Evolutionary conservation across 2,888 invertebrate genomes (phyloP).

Genomic region (Halictus quadricinctus): DNA sequence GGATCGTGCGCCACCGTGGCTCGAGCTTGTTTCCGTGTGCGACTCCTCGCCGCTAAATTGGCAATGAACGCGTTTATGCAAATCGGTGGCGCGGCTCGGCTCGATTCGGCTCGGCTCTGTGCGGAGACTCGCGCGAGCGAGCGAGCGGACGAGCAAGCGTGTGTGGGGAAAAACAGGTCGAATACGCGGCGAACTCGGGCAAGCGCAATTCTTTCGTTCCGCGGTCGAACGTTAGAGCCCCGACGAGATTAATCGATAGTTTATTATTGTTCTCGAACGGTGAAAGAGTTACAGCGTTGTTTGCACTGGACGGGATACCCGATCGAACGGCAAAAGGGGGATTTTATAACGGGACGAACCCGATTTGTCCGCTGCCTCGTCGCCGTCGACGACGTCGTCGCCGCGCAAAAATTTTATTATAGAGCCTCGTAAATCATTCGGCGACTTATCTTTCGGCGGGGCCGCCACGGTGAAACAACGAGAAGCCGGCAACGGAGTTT

Average conservation of each 20-base stretch:
- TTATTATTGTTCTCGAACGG: slow-evolving; percentile 14
- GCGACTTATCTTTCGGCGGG: background rate
- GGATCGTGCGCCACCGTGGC: slow-evolving; percentile 39
- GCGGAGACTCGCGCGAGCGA: slow-evolving; percentile 3
- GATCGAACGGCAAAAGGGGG: slow-evolving; percentile 13
- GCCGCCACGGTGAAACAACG: background rate
- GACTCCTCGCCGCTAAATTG: slow-evolving; percentile 48
- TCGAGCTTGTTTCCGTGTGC: slow-evolving; percentile 47
- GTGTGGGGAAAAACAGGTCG: slow-evolving; percentile 28
- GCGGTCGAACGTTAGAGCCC: slow-evolving; percentile 5
- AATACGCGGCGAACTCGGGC: slow-evolving; percentile 1
- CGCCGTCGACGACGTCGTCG: slow-evolving; percentile 22
- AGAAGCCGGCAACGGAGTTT: background rate
- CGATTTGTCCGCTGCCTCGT: slow-evolving; percentile 2
- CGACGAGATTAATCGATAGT: slow-evolving; percentile 41
- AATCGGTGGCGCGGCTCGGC: slow-evolving; percentile 41
- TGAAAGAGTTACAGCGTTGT: slow-evolving; percentile 21
- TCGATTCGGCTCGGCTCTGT: slow-evolving; percentile 3
- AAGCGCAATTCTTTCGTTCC: slow-evolving; percentile 11
- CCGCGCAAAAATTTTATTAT: slow-evolving; percentile 1
- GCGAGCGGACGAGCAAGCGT: background rate
- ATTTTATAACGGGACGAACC: background rate
- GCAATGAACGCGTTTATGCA: slow-evolving; percentile 63
- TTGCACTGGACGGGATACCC: slow-evolving; percentile 18
- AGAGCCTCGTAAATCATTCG: background rate